Conservation (phyloP, 2,797 vertebrate species). For the Anniella stebbinsi region DNA sequence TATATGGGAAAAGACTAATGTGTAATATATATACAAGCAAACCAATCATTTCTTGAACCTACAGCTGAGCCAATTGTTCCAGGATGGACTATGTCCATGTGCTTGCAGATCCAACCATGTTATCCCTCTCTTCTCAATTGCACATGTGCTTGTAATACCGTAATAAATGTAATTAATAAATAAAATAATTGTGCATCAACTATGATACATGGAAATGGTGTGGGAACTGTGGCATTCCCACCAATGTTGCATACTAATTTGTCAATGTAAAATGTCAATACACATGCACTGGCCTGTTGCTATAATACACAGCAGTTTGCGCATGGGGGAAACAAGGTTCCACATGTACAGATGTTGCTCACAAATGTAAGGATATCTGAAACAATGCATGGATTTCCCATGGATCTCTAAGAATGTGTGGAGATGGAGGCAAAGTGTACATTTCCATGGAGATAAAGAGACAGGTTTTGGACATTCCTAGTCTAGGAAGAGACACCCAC, state of each 20-base stretch:
- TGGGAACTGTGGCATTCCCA: not conserved
- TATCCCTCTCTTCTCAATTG: not conserved
- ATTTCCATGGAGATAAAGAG: conserved; percentile 2
- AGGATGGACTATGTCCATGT: not conserved
- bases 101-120: not conserved
- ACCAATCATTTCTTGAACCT: not conserved
- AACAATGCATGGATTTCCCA: not conserved
- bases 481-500: not conserved
- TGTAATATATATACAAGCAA: not conserved
- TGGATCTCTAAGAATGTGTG: not conserved
- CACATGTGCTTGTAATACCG: too few species aligned
- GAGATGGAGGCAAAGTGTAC: not conserved
- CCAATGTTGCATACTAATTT: not conserved
- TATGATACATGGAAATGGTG: not conserved
- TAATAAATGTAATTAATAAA: too few species aligned
- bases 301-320: not conserved
- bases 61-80: not conserved
- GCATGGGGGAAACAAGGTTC: too few species aligned
- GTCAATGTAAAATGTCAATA: not conserved
- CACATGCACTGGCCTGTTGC: not conserved
- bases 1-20: not conserved
- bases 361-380: not conserved
- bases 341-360: not conserved
- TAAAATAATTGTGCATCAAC: not conserved
- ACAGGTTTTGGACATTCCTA: not conserved